Evolutionary conservation across 2,888 invertebrate genomes (phyloP).

Genomic region (Napeogenes inachia): DNA sequence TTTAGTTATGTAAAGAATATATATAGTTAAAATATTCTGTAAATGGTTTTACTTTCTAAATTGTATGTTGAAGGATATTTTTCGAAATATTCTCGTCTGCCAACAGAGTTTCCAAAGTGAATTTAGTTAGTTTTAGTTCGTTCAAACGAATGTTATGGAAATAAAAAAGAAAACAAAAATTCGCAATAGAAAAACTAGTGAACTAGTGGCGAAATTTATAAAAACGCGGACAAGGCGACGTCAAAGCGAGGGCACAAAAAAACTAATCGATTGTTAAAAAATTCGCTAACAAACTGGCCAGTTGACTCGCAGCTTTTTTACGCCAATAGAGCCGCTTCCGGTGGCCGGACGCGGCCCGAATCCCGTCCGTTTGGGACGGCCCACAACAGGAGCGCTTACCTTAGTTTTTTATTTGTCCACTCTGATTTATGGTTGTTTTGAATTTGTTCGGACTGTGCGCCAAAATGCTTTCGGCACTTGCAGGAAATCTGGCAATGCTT

Average conservation of each 20-base stretch:
- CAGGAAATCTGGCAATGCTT: constrained; percentile 51
- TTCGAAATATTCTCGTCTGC: constrained; percentile 21
- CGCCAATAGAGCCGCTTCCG: constrained; percentile 70
- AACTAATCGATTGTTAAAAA: constrained; percentile 61
- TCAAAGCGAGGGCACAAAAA: constrained; percentile 53
- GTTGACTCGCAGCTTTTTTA: constrained; percentile 67
- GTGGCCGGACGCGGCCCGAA: constrained; percentile 63
- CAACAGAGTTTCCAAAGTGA: constrained; percentile 40
- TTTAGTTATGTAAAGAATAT: constrained; percentile 15
- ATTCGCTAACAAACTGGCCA: constrained; percentile 61
- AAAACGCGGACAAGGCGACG: constrained; percentile 39
- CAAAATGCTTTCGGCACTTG: constrained; percentile 64
- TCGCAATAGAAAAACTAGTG: constrained; percentile 25
- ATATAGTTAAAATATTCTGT: constrained; percentile 7
- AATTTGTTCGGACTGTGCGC: constrained; percentile 64
- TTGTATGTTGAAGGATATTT: constrained; percentile 1
- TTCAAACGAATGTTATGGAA: constrained; percentile 21
- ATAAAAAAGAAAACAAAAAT: constrained; percentile 23
- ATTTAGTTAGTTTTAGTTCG: constrained; percentile 16
- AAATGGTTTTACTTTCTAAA: not conserved
- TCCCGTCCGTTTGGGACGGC: constrained; percentile 46
- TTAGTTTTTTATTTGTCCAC: constrained; percentile 74
- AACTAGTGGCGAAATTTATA: constrained; percentile 33
- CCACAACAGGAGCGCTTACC: constrained; percentile 76
- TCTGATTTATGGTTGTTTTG: constrained; percentile 74